Percentiles rank a stretch among this genome's conserved stretches.
Evolutionary conservation across 2,113 vertebrate genomes (phyloP).

Genomic region (Urocitellus parryii): DNA sequence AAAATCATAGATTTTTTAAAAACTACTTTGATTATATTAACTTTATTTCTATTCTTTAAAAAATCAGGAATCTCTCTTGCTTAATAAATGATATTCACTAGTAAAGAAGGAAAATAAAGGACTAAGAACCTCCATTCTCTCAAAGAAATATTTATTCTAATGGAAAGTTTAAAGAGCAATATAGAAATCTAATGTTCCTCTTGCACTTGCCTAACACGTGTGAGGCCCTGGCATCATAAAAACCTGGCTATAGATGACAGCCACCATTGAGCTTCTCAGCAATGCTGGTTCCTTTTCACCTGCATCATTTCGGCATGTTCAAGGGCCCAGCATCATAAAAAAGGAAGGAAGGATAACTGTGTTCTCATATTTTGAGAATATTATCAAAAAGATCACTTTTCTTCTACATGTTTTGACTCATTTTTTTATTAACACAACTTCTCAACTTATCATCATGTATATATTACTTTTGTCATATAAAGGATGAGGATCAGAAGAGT

Average conservation of each 20-base stretch:
- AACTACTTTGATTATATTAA: slow-evolving; percentile 36
- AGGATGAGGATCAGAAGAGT: slow-evolving; percentile 40
- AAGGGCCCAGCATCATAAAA: too few relatives aligned
- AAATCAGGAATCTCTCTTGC: slow-evolving; percentile 17
- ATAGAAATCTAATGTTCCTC: not conserved
- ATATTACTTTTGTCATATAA: not conserved
- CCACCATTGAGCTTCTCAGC: too few relatives aligned
- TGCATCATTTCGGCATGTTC: not conserved
- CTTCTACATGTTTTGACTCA: slow-evolving; percentile 21
- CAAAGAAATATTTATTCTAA: slow-evolving; percentile 18
- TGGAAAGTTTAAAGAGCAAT: slow-evolving; percentile 29
- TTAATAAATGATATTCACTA: slow-evolving; percentile 19
- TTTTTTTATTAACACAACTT: slow-evolving; percentile 25
- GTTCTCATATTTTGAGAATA: slow-evolving; percentile 25
- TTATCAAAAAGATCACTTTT: not conserved
- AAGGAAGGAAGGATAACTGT: too few relatives aligned
- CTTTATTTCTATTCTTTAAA: not conserved
- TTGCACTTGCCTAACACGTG: not conserved
- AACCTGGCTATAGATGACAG: too few relatives aligned
- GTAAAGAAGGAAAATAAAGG: not conserved
- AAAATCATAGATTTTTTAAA: not conserved
- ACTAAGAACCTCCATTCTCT: not conserved
- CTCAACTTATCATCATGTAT: not conserved
- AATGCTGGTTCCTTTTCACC: too few relatives aligned
- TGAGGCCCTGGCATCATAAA: not conserved